Evolutionary conservation across 1,140 invertebrate species (phyloP), one percentile per base, ranked within the genome.

Genomic region (Euglossa dilemma): DNA sequence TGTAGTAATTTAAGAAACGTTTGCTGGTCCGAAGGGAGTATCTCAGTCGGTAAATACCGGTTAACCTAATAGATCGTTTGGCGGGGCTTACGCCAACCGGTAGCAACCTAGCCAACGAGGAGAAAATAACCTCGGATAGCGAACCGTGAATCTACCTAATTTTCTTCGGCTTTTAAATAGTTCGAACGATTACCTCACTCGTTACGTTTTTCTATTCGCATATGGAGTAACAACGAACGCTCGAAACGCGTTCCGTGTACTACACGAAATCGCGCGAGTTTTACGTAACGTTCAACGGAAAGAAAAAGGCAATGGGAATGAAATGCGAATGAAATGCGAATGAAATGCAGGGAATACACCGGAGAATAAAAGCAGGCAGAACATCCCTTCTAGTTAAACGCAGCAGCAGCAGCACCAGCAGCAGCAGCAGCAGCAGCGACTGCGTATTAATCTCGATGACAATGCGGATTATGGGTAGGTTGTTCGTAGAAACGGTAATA

Each of bases 291-390:
- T 9, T 16, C 3, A 14, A 14, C 6, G 12, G 61, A 52, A 50
- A 25, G 12, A 36, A 20, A 23, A 20, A 36, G 12, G 12, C 16
- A 23, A 52, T 4, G 20, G 45, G 69, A n/a, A 45, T 45, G 57
- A 52, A 80, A 64, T 18, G 52, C 12, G 28, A 20, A 36, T 7
- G 12, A 20, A 23, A 52, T 4, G 20, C 56, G 69, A n/a, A 45
- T 45, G 57, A 52, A 80, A 64, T 18, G 67, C 47, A 2, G 28
- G n/a, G 61, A 80, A 80, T 54, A 72, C 61, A 12, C 9, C 69
- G 47, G 59, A 25, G 59, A 66, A 81, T 57, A n/a, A 54, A 76
- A n/a, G 43, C 52, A n/a, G n/a, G 43, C 23, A 61, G 47, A 20
- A 43, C 52, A 61, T 36, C n/a, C 61, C 45, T 18, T 16, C 28